Conservation (phyloP, 1,140 invertebrate genomes). For the Hycleus phaleratus region DNA sequence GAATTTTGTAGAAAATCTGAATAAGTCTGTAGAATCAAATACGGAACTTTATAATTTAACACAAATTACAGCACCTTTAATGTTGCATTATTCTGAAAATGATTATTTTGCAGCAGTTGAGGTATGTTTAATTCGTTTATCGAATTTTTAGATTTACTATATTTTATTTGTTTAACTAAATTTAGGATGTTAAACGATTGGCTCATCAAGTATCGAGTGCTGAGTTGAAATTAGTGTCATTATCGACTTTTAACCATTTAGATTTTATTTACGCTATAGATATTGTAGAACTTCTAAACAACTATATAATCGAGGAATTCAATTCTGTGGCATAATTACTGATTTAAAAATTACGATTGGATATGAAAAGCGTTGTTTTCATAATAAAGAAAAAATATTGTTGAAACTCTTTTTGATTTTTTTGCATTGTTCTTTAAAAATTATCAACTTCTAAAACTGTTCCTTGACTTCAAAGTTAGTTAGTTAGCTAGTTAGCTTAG, state of each 20-base stretch:
- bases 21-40: not conserved
- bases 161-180: not conserved
- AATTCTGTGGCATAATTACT: not conserved
- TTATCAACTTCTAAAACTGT: no score
- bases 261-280: conserved; percentile 4
- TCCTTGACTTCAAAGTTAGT: no score
- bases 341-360: no score
- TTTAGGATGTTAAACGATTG: not conserved
- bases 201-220: not conserved
- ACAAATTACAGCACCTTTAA: conserved; percentile 2
- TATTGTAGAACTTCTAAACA: not conserved
- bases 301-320: not conserved
- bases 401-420: no score
- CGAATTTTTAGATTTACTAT: not conserved
- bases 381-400: no score
- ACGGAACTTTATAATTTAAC: not conserved
- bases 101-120: not conserved
- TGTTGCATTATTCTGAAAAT: conserved; percentile 1
- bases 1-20: not conserved
- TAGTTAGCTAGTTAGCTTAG: no score
- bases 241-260: not conserved
- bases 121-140: not conserved
- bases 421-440: no score
- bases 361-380: no score
- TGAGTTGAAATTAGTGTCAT: not conserved